These are phyloP conservation scores for Dasysyrphus albostriatus DNA, from an alignment of 2,888 invertebrate genomes.

Conservation along the genomic window DNA sequence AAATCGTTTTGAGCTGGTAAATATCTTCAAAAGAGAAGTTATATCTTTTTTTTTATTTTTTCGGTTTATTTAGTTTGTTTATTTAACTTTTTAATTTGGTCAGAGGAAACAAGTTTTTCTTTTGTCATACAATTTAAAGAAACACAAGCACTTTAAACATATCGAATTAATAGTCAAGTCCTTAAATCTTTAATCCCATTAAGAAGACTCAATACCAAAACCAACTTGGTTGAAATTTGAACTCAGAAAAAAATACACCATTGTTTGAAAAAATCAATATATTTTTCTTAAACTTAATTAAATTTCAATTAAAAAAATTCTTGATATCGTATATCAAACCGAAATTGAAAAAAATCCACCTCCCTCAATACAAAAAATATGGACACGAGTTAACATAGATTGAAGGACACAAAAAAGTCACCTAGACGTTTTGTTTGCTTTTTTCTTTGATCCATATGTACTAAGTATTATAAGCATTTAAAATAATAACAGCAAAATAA, in stretches of 20 bases:
- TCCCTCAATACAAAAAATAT: too few relatives aligned
- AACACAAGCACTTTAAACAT: neutral
- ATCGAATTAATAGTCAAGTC: neutral
- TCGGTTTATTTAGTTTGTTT: conserved; percentile 26
- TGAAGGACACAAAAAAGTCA: too few relatives aligned
- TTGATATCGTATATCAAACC: neutral
- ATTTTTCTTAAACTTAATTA: too few relatives aligned
- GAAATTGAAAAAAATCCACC: too few relatives aligned
- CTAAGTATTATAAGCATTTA: too few relatives aligned
- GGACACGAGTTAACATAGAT: too few relatives aligned
- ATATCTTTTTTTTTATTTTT: conserved; percentile 33
- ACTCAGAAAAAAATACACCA: neutral
- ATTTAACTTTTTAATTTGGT: conserved; percentile 3
- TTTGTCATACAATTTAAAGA: neutral
- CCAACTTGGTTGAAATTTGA: neutral
- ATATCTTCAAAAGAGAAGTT: conserved; percentile 58
- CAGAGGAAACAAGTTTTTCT: neutral
- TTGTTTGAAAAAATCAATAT: neutral
- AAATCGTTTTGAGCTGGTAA: conserved; percentile 90
- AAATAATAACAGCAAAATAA: too few relatives aligned
- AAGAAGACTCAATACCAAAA: neutral
- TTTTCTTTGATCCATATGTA: too few relatives aligned
- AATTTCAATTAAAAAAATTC: neutral
- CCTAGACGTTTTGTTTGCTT: too few relatives aligned
- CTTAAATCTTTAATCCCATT: neutral